phyloP scores from a whole-genome alignment of 2,888 invertebrate species.

The Lamproptera curius region DNA sequence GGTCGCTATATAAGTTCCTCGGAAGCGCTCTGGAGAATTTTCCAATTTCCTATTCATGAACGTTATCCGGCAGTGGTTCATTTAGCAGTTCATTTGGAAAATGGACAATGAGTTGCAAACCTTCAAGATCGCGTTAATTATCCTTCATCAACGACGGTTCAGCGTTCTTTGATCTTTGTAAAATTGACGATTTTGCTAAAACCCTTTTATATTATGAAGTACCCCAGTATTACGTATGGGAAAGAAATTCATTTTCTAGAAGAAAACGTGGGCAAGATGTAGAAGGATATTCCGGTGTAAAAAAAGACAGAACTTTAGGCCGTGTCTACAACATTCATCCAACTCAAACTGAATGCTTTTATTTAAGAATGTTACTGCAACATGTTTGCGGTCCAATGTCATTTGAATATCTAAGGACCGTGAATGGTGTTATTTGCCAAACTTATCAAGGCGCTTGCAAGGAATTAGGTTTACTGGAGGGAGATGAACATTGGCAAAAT shows the following conservation, averaged over 20 bases:
- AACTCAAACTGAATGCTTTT: constrained; percentile 27
- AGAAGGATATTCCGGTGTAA: constrained; percentile 26
- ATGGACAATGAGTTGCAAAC: constrained; percentile 11
- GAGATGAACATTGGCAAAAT: constrained; percentile 28
- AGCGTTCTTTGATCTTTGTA: constrained; percentile 23
- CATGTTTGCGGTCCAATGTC: constrained; percentile 32
- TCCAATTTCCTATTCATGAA: background rate
- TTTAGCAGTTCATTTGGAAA: too few relatives aligned
- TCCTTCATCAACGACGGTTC: constrained; percentile 6
- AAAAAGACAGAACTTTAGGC: too few relatives aligned
- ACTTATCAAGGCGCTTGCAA: constrained; percentile 26
- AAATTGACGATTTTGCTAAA: constrained; percentile 28
- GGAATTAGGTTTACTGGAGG: constrained; percentile 27
- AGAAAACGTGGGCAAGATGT: constrained; percentile 24
- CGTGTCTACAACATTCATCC: too few relatives aligned
- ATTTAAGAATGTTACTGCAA: constrained; percentile 28
- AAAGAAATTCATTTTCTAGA: constrained; percentile 22
- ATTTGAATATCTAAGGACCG: constrained; percentile 28
- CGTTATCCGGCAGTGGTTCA: background rate
- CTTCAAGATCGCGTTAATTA: too few relatives aligned
- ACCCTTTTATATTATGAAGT: constrained; percentile 29
- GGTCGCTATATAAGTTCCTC: constrained; percentile 22
- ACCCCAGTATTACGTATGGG: constrained; percentile 28
- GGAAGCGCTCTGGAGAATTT: constrained; percentile 21
- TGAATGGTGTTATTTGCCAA: constrained; percentile 28